Evolutionary conservation across 2,888 invertebrate genomes (phyloP).

Genomic region (Isoperla grammatica): DNA sequence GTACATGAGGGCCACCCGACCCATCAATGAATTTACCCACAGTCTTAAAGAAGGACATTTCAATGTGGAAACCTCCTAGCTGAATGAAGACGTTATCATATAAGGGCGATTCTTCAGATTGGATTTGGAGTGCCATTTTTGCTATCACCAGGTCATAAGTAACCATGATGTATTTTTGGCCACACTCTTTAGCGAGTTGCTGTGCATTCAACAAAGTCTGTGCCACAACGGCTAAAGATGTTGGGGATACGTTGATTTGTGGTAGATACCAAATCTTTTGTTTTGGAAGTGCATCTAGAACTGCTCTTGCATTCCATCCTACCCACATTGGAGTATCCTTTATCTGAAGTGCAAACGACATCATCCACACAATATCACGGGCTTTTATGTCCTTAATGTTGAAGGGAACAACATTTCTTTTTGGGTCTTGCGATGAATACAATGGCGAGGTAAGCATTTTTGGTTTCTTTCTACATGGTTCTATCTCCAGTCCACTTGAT

Average conservation of each 20-base stretch:
- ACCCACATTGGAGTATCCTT: constrained; percentile 32
- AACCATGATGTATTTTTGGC: constrained; percentile 21
- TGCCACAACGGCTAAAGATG: constrained; percentile 30
- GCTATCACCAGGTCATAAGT: constrained; percentile 32
- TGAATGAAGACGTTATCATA: constrained; percentile 29
- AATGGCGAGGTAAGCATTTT: constrained; percentile 13
- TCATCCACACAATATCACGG: constrained; percentile 25
- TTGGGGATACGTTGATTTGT: constrained; percentile 35
- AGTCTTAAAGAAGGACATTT: constrained; percentile 32
- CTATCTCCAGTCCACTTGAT: constrained; percentile 21
- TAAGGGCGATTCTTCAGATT: constrained; percentile 27
- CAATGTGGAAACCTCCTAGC: constrained; percentile 29
- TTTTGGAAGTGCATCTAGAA: constrained; percentile 22
- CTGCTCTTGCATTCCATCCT: constrained; percentile 29
- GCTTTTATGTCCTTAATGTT: too few species aligned
- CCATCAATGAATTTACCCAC: constrained; percentile 31
- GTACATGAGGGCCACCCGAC: constrained; percentile 31
- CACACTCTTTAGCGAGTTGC: constrained; percentile 28
- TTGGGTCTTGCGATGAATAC: not conserved
- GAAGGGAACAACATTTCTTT: too few species aligned
- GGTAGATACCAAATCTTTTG: constrained; percentile 34
- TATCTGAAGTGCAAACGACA: constrained; percentile 26
- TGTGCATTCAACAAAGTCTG: constrained; percentile 29
- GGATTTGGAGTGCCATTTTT: constrained; percentile 33
- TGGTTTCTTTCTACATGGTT: constrained; percentile 24